A percentile compares a stretch with the other conserved stretches of the same genome.
Conservation (phyloP, 2,113 vertebrate species). For the Rhegmatorhina hoffmannsi region DNA sequence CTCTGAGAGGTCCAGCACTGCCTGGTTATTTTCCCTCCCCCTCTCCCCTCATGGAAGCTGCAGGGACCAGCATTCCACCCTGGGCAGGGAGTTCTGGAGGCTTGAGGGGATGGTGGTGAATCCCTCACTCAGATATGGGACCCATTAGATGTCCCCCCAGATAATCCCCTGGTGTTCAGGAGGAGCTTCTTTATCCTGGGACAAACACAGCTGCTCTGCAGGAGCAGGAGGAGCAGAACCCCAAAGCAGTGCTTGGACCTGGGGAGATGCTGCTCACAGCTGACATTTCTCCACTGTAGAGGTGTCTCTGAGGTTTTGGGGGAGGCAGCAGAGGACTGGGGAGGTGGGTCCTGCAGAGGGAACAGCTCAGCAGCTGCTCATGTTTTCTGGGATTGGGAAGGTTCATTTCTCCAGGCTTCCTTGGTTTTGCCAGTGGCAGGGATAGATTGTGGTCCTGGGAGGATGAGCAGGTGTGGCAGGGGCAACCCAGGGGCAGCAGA, state of each 20-base stretch:
- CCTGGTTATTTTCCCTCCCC: background rate
- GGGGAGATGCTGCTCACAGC: background rate
- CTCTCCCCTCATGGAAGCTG: background rate
- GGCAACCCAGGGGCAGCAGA: background rate
- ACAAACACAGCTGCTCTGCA: background rate
- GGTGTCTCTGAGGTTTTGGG: background rate
- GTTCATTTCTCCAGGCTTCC: background rate
- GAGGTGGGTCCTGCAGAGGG: background rate
- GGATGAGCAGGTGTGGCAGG: background rate
- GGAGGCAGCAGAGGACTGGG: background rate
- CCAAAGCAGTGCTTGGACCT: accelerated
- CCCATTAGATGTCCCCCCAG: too few species aligned
- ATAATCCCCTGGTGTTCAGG: background rate
- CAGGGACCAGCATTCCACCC: background rate
- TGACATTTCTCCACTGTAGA: background rate
- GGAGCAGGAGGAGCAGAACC: background rate
- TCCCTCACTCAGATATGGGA: background rate
- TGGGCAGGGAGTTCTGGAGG: background rate
- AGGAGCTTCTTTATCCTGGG: background rate
- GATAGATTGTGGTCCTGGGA: background rate
- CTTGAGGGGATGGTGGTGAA: background rate
- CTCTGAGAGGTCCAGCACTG: background rate
- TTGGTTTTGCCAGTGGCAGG: background rate
- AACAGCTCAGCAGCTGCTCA: background rate
- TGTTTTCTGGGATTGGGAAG: background rate